Evolutionary conservation across 2,113 vertebrate species (phyloP).

Genomic region (Laticauda colubrina): DNA sequence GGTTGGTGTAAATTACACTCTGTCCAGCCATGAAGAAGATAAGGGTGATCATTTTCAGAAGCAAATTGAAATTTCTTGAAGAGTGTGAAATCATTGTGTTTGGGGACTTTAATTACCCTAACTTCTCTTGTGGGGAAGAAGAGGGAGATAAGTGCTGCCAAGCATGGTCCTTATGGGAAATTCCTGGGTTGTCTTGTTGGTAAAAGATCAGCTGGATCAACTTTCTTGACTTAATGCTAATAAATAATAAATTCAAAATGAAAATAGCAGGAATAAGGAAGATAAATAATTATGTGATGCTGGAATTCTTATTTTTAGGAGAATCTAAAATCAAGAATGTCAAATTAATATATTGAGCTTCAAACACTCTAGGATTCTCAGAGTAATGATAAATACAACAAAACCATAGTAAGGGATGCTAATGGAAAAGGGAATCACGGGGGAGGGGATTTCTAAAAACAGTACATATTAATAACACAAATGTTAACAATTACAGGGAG

Average conservation of each 20-base stretch:
- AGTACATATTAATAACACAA: not conserved
- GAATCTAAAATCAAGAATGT: not conserved
- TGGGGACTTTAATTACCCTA: not conserved
- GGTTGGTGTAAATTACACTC: not conserved
- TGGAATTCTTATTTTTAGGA: not conserved
- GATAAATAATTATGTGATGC: not conserved
- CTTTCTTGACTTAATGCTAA: not conserved
- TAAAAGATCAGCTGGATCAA: not conserved
- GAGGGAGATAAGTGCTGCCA: not conserved
- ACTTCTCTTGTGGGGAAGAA: not conserved
- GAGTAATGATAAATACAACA: not conserved
- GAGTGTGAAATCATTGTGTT: not conserved
- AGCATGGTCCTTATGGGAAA: not conserved
- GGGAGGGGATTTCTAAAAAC: not conserved
- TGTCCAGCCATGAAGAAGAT: not conserved
- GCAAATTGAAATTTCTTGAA: not conserved
- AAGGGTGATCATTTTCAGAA: not conserved
- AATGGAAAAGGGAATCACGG: not conserved
- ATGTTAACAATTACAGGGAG: not conserved
- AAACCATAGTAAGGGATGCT: not conserved
- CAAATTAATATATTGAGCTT: not conserved
- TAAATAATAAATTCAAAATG: not conserved
- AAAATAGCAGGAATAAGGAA: not conserved
- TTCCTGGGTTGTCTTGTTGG: not conserved
- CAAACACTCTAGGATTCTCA: not conserved